A percentile compares a stretch with the other conserved stretches of the same genome.
phyloP scores from a whole-genome alignment of 2,797 vertebrate genomes.

The Siniperca scherzeri region DNA sequence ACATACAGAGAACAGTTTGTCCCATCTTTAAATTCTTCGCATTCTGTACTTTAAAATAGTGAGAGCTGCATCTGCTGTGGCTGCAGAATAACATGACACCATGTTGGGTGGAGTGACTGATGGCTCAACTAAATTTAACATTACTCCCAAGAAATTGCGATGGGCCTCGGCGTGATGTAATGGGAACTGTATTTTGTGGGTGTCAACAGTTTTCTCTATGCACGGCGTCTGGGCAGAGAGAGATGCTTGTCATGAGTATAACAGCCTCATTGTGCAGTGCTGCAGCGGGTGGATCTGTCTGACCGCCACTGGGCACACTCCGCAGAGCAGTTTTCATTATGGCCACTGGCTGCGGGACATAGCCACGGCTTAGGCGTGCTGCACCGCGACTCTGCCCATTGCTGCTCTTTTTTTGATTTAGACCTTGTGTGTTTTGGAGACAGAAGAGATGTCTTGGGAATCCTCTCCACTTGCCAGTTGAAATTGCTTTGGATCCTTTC shows the following conservation, averaged over 20 bases:
- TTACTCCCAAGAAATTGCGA: slow-evolving; percentile 77
- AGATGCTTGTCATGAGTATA: slow-evolving; percentile 82
- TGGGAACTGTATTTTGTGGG: slow-evolving; percentile 88
- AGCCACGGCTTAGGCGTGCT: slow-evolving; percentile 77
- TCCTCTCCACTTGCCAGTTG: slow-evolving; percentile 79
- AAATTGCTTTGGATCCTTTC: slow-evolving; percentile 85
- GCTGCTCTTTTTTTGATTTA: slow-evolving; percentile 80
- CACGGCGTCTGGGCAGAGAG: slow-evolving; percentile 78
- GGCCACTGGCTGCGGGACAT: slow-evolving; percentile 77
- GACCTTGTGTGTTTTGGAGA: slow-evolving; percentile 84
- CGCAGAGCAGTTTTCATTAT: slow-evolving; percentile 82
- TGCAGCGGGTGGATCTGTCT: slow-evolving; percentile 81
- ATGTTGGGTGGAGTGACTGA: slow-evolving; percentile 82
- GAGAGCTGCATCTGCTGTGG: slow-evolving; percentile 54
- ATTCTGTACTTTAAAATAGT: slow-evolving; percentile 48
- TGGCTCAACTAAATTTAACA: slow-evolving; percentile 81
- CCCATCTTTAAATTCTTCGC: slow-evolving; percentile 40
- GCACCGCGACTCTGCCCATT: slow-evolving; percentile 69
- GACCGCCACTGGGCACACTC: slow-evolving; percentile 78
- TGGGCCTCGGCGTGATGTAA: slow-evolving; percentile 84
- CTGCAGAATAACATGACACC: slow-evolving; percentile 79
- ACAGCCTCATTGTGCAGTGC: slow-evolving; percentile 85
- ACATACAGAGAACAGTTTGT: slow-evolving; percentile 30
- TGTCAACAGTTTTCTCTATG: slow-evolving; percentile 87
- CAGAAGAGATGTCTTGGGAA: slow-evolving; percentile 82